These are phyloP conservation scores for Papilio elwesi DNA, from an alignment of 2,888 invertebrate species.

Conservation along the genomic window DNA sequence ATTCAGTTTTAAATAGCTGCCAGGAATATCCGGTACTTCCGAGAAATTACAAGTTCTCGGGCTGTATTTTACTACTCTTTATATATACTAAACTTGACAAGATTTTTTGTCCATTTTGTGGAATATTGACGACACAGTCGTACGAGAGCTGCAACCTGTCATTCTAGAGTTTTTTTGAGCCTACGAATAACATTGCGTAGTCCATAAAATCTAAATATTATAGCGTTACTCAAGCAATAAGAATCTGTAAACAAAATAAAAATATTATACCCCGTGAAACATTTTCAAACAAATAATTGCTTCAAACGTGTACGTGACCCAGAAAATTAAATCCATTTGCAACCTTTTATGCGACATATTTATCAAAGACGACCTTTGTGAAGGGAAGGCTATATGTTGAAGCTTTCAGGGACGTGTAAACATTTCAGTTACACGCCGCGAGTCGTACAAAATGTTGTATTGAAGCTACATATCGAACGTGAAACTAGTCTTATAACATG, in stretches of 20 bases:
- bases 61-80: too few relatives aligned
- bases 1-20: neutral
- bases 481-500: neutral
- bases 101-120: too few relatives aligned
- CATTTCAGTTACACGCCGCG: slow-evolving; percentile 5
- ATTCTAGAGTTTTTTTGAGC: too few relatives aligned
- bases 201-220: too few relatives aligned
- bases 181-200: too few relatives aligned
- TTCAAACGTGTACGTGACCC: neutral
- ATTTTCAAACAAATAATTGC: slow-evolving; percentile 14
- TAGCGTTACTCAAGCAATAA: neutral
- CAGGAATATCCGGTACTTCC: too few relatives aligned
- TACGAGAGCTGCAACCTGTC: too few relatives aligned
- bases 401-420: slow-evolving; percentile 10
- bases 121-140: too few relatives aligned
- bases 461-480: neutral
- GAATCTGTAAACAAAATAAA: neutral
- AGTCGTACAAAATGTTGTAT: neutral
- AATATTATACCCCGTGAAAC: neutral
- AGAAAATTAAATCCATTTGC: slow-evolving; percentile 22
- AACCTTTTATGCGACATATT: slow-evolving; percentile 1
- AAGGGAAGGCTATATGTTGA: neutral
- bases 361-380: slow-evolving; percentile 12
- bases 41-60: too few relatives aligned
- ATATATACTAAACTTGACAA: too few relatives aligned